Base-by-base conservation (phyloP, 2,888 invertebrate genomes). In the Erannis defoliaria region DNA sequence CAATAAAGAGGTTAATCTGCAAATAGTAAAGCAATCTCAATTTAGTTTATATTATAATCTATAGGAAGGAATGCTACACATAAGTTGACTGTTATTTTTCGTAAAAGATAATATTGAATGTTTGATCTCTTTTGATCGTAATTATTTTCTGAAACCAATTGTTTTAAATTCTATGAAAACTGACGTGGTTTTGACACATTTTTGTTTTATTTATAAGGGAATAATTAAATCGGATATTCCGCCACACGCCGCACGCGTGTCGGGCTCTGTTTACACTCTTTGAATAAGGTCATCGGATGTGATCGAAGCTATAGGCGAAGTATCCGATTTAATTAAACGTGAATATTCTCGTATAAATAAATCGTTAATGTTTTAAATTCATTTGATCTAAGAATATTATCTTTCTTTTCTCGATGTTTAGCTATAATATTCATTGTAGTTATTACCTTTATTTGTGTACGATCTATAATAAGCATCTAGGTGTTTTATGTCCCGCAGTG, bases 1-100 rank as follows among this genome's bases (percentile, higher is more conserved):
- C 46, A 31, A 46, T 33, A 9, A 29, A 46, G 31, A 6, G 31
- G 31, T n/a, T 9, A 46, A 31, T 19, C 31, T 19, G 18, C 31
- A 59, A 66, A 48, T 67, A 71, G 48, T 55, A 0, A 64, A 66
- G 53, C 66, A 76, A 78, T 76, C 75, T 77, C 75, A 76, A 66
- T 67, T 69, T 55, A 65, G 38, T 60, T n/a, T n/a, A n/a, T n/a
- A n/a, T n/a, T 58, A 10, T 60, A 61, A 51, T 38, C 26, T 56
- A 16, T 70, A 71, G 8, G 8, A 26, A n/a, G 57, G 62, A 66
- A 58, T 69, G 18, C n/a, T 19, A 49, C 35, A 23, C 33, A 51
- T 42, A 54, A 38, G 45, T 56, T 26, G n/a, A 29, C 16, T 43
- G 43, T 55, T 57, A 29, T 43, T 12, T 53, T 49, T 45, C 35